Evolutionary conservation across 2,113 vertebrate genomes (phyloP).

Genomic region (Brachypteracias leptosomus): DNA sequence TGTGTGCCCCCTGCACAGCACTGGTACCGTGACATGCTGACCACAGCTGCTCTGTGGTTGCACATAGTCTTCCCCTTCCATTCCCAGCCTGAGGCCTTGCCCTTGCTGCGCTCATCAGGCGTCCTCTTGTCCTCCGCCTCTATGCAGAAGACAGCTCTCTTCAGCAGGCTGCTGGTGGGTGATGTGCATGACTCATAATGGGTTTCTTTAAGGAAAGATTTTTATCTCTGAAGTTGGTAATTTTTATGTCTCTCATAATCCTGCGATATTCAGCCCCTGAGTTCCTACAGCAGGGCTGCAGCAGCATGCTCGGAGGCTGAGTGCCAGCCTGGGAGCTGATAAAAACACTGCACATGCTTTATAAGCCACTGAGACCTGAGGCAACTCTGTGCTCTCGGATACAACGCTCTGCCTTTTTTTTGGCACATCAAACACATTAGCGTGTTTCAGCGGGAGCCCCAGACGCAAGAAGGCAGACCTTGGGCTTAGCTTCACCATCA

Average conservation of each 20-base stretch:
- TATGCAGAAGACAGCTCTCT: not conserved
- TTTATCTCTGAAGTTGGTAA: not conserved
- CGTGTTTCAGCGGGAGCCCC: not conserved
- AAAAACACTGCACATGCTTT: not conserved
- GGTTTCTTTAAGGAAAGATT: not conserved
- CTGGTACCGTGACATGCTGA: not conserved
- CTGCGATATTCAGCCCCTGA: not conserved
- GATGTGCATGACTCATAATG: not conserved
- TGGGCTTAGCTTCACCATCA: not conserved
- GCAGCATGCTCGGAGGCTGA: not conserved
- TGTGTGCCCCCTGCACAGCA: fast-evolving
- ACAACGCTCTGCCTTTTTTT: not conserved
- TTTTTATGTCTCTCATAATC: not conserved
- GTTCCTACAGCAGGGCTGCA: not conserved
- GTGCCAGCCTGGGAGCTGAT: not conserved
- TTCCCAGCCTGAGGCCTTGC: not conserved
- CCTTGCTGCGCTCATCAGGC: not conserved
- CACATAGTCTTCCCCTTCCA: not conserved
- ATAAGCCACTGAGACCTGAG: not conserved
- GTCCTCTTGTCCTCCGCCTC: not conserved
- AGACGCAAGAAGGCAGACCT: not conserved
- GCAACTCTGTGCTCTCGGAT: not conserved
- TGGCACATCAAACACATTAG: not conserved
- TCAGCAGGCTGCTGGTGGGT: not conserved
- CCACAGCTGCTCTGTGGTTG: not conserved